phyloP scores from a whole-genome alignment of 2,888 invertebrate species.

The Euphydryas editha region DNA sequence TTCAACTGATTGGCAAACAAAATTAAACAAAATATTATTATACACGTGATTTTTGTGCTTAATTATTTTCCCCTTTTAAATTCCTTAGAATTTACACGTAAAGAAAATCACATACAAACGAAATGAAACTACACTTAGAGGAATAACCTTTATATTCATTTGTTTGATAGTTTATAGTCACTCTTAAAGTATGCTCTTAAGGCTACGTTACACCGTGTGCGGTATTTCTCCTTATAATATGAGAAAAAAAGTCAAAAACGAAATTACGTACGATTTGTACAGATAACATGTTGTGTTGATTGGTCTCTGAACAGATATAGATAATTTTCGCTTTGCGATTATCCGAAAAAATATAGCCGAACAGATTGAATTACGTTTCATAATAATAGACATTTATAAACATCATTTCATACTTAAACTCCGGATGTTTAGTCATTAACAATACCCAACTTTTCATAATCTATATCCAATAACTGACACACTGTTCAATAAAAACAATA shows the following conservation, averaged over 20 bases:
- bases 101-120: neutral
- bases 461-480: conserved; percentile 35
- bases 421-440: conserved; percentile 31
- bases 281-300: conserved; percentile 26
- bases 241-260: conserved; percentile 33
- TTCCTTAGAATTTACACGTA: neutral
- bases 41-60: neutral
- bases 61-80: neutral
- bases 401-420: conserved; percentile 54
- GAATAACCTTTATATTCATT: conserved; percentile 82
- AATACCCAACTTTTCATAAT: conserved; percentile 38
- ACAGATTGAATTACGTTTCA: conserved; percentile 1
- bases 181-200: conserved; percentile 70
- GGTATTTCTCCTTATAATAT: conserved; percentile 43
- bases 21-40: neutral
- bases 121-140: conserved; percentile 67
- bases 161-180: conserved; percentile 66
- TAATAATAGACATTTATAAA: conserved; percentile 39
- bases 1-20: too few relatives aligned
- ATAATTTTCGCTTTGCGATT: conserved; percentile 35
- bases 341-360: conserved; percentile 16
- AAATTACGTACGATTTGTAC: conserved; percentile 25
- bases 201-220: conserved; percentile 60
- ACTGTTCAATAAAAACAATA: conserved; percentile 16
- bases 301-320: conserved; percentile 24